Conservation (phyloP, 2,113 vertebrate species). For the Microcebus jonahi region DNA sequence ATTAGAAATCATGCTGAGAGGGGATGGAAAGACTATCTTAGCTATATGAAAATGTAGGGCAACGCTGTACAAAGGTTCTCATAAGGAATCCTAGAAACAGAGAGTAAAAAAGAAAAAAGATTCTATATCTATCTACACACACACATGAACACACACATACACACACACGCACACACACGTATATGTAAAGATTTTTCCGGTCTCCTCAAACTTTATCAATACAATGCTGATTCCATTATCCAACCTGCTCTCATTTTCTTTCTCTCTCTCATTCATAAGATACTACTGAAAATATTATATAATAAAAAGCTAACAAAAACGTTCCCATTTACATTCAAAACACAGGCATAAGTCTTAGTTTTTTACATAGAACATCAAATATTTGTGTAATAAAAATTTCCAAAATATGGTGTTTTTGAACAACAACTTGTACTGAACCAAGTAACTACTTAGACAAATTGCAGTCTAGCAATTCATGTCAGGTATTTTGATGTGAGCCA, state of each 20-base stretch:
- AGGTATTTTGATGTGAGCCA: neutral
- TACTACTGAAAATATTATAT: neutral
- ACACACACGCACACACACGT: too few relatives aligned
- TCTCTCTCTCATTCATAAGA: neutral
- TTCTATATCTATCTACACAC: neutral
- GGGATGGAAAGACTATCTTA: slow-evolving; percentile 7
- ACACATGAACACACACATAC: neutral
- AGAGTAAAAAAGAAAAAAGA: neutral
- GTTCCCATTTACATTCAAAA: neutral
- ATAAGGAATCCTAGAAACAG: neutral
- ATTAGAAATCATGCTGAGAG: slow-evolving; percentile 51
- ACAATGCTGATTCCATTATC: neutral
- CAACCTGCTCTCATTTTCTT: neutral
- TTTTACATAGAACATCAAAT: neutral
- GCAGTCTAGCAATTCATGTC: neutral
- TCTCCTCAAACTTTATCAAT: neutral
- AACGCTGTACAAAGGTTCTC: slow-evolving; percentile 11
- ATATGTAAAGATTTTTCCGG: neutral
- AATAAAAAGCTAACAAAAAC: neutral
- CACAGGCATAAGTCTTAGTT: neutral
- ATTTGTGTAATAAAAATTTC: neutral
- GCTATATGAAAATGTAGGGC: slow-evolving; percentile 62
- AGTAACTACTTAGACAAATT: neutral
- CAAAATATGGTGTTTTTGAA: neutral
- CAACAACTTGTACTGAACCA: neutral